Evolutionary conservation across 2,797 vertebrate genomes (phyloP), one percentile per base, ranked within the genome.

Genomic region (Neosalanx taihuensis): DNA sequence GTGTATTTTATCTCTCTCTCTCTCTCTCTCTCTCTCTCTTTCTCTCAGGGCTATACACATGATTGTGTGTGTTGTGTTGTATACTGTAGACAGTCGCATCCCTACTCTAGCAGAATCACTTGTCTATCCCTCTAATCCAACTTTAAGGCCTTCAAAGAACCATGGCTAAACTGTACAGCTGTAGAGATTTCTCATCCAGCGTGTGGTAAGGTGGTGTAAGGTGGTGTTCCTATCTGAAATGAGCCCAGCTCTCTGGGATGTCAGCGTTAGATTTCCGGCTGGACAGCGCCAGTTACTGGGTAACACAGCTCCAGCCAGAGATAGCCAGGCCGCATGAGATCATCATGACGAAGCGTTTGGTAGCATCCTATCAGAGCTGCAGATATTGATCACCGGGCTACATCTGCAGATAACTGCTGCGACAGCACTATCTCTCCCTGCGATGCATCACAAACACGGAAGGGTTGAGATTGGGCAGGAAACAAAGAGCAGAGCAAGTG

Each of bases 331-430:
- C 31, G 31, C 33, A 74, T 86, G 78, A 3, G 49, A 85, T 87
- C 83, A 75, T 79, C 66, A 1, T 51, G 67, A 71, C 61, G 78
- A 72, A 82, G 73, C 71, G 81, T 84, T 85, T 83, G 78, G 78
- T 85, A 76, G 65, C 75, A 61, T 77, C 70, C 75, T 81, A 80
- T 82, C 83, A 80, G 64, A 5, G 69, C 18, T 33, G 74, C 70
- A 18, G n/a, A 79, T 64, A 56, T 78, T 84, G 81, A 80, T 83
- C 80, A 76, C 60, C 64, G 73, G 2, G 79, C 86, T 85, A 83
- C 60, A 80, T 82, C 84, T 81, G 79, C 56, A 59, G 86, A 89
- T 89, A 85, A 85, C 79, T 70, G 78, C 86, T 76, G 76, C 81
- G 78, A 79, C 72, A 70, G 81, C 79, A 81, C 85, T 84, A 85